These are phyloP conservation scores for Pristionchus japonicus DNA, from an alignment of 2,888 invertebrate genomes.

Conservation along the genomic window DNA sequence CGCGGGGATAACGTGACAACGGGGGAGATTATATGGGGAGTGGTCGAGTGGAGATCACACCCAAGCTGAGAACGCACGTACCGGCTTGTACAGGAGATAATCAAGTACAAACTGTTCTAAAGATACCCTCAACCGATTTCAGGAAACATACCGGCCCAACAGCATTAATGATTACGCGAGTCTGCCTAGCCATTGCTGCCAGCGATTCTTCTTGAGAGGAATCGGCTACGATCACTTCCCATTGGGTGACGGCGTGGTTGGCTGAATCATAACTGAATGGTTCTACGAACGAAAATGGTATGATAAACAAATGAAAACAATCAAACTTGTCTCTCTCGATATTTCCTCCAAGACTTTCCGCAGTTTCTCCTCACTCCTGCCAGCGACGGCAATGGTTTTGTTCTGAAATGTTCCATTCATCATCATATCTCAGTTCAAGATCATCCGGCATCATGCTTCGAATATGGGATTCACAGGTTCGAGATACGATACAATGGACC, in stretches of 20 bases:
- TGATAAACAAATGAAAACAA: too few relatives aligned
- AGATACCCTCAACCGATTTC: too few relatives aligned
- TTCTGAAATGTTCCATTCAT: slow-evolving; percentile 43
- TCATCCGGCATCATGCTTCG: not conserved
- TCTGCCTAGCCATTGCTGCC: slow-evolving; percentile 84
- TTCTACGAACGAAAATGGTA: too few relatives aligned
- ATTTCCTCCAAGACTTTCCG: slow-evolving; percentile 78
- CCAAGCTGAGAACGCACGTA: too few relatives aligned
- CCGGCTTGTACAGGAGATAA: too few relatives aligned
- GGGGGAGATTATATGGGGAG: not conserved
- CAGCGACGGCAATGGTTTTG: slow-evolving; percentile 91
- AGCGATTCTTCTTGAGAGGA: slow-evolving; percentile 84
- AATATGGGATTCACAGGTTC: too few relatives aligned
- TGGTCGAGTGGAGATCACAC: not conserved
- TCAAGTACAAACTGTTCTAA: too few relatives aligned
- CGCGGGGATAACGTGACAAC: not conserved
- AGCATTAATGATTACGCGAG: slow-evolving; percentile 88
- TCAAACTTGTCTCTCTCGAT: slow-evolving; percentile 77
- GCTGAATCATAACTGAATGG: too few relatives aligned
- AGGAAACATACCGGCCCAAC: slow-evolving; percentile 84
- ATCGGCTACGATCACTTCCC: slow-evolving; percentile 85
- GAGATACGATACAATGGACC: not conserved
- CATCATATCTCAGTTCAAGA: too few relatives aligned
- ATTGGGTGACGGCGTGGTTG: slow-evolving; percentile 56
- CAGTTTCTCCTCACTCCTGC: slow-evolving; percentile 82